A percentile compares a stretch with the other conserved stretches of the same genome.
Conservation (phyloP, 1,140 invertebrate species). For the Drosophila pachea region DNA sequence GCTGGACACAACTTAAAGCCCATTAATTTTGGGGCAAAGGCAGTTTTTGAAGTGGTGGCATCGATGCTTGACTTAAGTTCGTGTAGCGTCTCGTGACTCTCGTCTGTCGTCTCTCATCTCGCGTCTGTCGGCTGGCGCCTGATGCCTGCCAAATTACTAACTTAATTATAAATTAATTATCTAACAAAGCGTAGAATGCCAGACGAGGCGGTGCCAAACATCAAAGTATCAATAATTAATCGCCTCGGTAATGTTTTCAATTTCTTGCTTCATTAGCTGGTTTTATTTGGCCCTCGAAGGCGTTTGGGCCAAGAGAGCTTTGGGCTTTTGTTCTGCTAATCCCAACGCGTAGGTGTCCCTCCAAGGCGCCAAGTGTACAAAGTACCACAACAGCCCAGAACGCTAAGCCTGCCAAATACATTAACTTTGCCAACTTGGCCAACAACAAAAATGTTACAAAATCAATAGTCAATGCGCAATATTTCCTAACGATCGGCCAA, state of each 20-base stretch:
- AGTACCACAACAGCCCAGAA: background rate
- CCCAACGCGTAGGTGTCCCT: conserved; percentile 23
- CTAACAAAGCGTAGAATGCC: conserved; percentile 35
- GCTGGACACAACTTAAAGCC: conserved; percentile 52
- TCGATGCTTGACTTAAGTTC: conserved; percentile 12
- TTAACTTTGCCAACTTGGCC: conserved; percentile 40
- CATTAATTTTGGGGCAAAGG: conserved; percentile 24
- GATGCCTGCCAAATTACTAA: conserved; percentile 55
- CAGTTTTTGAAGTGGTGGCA: conserved; percentile 20
- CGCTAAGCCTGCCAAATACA: conserved; percentile 61
- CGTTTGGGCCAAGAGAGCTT: conserved; percentile 25
- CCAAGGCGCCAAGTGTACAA: background rate
- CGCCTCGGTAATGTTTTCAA: conserved; percentile 76
- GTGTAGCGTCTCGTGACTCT: no score
- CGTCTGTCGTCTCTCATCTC: background rate
- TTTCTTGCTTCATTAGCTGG: conserved; percentile 74
- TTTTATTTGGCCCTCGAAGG: conserved; percentile 53
- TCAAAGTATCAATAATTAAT: conserved; percentile 77
- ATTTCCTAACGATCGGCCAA: conserved; percentile 11
- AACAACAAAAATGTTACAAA: conserved; percentile 3
- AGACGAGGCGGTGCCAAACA: conserved; percentile 35
- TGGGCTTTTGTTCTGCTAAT: conserved; percentile 48
- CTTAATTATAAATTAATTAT: conserved; percentile 77
- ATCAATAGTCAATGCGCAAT: conserved; percentile 31
- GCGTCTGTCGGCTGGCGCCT: conserved; percentile 3